Percentiles rank a stretch among this genome's conserved stretches.
These are phyloP conservation scores for Pocillopora damicornis DNA, from an alignment of 64 coral and sea anemone genomes.

Conservation along the genomic window DNA sequence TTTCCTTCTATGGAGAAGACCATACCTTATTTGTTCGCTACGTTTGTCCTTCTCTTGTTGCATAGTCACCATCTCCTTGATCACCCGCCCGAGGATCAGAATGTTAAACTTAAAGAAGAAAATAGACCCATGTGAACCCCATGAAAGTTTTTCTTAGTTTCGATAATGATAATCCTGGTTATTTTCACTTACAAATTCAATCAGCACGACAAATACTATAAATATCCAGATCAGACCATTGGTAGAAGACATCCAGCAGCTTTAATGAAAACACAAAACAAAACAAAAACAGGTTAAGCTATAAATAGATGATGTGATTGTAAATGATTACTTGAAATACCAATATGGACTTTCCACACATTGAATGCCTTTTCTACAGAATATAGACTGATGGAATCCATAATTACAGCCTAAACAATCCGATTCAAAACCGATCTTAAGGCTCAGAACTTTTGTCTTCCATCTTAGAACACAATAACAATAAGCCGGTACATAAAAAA, in stretches of 20 bases:
- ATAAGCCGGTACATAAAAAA: no score
- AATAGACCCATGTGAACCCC: not conserved
- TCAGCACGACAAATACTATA: not conserved
- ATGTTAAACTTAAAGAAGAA: not conserved
- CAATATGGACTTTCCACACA: no score
- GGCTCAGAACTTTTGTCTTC: no score
- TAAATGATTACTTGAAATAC: no score
- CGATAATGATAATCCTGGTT: not conserved
- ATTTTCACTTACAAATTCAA: constrained; percentile 5
- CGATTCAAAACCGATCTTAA: no score
- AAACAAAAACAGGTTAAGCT: not conserved
- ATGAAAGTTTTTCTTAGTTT: not conserved
- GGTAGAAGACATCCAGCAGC: constrained; percentile 21
- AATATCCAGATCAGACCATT: constrained; percentile 2
- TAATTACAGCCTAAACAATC: no score
- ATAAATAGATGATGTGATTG: no score
- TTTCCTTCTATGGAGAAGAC: not conserved
- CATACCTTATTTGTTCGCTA: constrained; percentile 6
- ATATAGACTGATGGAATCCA: no score
- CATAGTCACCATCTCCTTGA: constrained; percentile 31
- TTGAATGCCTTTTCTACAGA: no score
- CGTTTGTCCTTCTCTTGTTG: constrained; percentile 16
- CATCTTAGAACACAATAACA: no score
- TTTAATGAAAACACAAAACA: not conserved
- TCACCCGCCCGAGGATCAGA: constrained; percentile 5